Evolutionary conservation across 1,140 invertebrate genomes (phyloP), one percentile per base, ranked within the genome.

Genomic region (Sipha flava): DNA sequence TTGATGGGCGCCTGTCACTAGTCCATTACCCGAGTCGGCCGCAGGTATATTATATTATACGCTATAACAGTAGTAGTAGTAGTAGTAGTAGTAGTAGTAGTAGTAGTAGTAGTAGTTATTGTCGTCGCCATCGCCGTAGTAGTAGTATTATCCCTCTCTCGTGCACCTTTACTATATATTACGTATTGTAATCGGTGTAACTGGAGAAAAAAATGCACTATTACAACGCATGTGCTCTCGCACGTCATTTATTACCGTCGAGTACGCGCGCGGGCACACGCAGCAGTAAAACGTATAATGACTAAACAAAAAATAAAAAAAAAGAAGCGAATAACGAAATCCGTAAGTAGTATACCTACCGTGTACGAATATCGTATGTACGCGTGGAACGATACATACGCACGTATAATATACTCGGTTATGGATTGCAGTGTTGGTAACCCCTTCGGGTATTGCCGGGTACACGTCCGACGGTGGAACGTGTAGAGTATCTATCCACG

Each of bases 1-100:
- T 77, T 77, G 73, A 77, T 77, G 73, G 73, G 73, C 34, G 52
- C 73, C 73, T 57, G 73, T 77, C 73, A 77, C 52, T 77, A 77
- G 73, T 77, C 73, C 73, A 77, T 77, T 77, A 77, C 70, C 70
- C 70, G 70, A 26, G 26, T 72, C 45, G 29, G 14, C 43, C 66
- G 37, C 37, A 70, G 66, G 66, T 70, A 68, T 43, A 43, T 43
- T 43, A 43, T 43, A 43, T 43, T n/a, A n/a, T n/a, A n/a, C n/a
- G n/a, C n/a, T 54, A 54, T 14, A 54, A 18, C 12, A 62, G 29
- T 34, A 34, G 45, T 47, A 47, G 45, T 47, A 47, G 45, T 47
- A 47, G 45, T 47, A 47, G 45, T 47, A 47, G 45, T 45, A 45
- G 43, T 52, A 52, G 4, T 21, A 21, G 5, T 52, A 52, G 49